Conservation (phyloP, 2,113 vertebrate species). For the Antennarius striatus region DNA sequence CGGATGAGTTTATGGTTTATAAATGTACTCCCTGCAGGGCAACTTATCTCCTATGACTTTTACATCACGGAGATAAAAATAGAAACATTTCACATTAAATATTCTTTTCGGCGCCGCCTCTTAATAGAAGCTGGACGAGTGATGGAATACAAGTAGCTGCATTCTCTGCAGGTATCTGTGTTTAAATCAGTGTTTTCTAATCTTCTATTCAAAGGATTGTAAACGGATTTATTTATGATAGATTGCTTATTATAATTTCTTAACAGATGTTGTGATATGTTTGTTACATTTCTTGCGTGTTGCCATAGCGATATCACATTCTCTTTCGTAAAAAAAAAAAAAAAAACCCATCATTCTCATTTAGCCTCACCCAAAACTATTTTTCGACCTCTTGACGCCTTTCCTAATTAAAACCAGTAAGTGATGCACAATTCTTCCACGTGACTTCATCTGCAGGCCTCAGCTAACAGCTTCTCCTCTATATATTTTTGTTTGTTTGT, state of each 20-base stretch:
- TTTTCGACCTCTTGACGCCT: constrained; percentile 24
- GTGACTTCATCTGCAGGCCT: constrained; percentile 54
- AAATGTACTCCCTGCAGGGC: constrained; percentile 18
- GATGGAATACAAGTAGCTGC: neutral
- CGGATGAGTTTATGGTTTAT: constrained; percentile 7
- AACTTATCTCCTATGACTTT: constrained; percentile 20
- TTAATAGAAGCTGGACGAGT: constrained; percentile 8
- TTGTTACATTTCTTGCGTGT: neutral
- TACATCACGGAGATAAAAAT: constrained; percentile 42
- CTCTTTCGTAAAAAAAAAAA: too few relatives aligned
- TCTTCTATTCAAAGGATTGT: too few relatives aligned
- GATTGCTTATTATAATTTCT: too few relatives aligned
- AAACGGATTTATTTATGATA: too few relatives aligned
- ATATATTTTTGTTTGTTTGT: constrained; percentile 74
- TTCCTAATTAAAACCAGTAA: constrained; percentile 31
- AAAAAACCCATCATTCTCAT: too few relatives aligned
- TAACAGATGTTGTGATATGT: too few relatives aligned
- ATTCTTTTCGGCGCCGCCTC: constrained; percentile 28
- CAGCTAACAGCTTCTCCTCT: constrained; percentile 79
- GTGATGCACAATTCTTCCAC: constrained; percentile 36
- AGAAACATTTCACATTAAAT: constrained; percentile 36
- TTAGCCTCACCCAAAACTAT: neutral
- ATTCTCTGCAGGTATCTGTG: neutral
- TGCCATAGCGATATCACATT: too few relatives aligned
- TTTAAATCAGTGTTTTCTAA: too few relatives aligned